Evolutionary conservation across 2,113 vertebrate species (phyloP), one percentile per base, ranked within the genome.

Genomic region (Corydoras maculifer): DNA sequence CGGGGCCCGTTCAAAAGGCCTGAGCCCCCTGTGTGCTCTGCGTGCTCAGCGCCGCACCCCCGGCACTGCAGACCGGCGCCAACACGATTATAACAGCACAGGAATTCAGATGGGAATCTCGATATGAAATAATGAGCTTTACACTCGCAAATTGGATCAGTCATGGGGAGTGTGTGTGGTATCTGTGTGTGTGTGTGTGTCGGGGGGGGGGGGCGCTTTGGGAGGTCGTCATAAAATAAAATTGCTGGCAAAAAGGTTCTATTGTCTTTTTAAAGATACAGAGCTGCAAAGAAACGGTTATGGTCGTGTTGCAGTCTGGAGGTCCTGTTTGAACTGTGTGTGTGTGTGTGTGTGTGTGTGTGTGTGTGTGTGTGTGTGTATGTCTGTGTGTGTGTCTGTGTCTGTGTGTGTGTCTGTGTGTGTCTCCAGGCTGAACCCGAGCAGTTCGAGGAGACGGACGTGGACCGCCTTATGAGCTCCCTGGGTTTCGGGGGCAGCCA

Each of bases 361-460:
- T 29, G 7, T 35, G 18, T 25, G 18, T 25, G 18, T 25, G 18
- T 25, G 18, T 25, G 18, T 25, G 18, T 25, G 18, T 25, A 2
- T 25, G 18, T 25, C 1, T 43, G 35, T 43, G 7, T 43, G 35
- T 43, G 4, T 43, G 35, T 43, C 0, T 43, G 35, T 4, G 35
- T 43, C 1, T 43, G 35, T 43, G 35, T 43, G 35, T 43, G 35
- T 43, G 35, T 43, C 1, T 43, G 35, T 43, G 35, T 43, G 35
- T 43, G 35, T 43, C 7, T 43, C 1, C 88, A 99, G 97, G 97
- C 90, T 0, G 97, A 99, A 81, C 93, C 93, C 0, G 97, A 98
- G 73, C 91, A 94, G 3, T 94, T 97, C 74, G 95, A 94, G 82
- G 97, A 99, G 84, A 98, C 97, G 31, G 95, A 98, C 53, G 81